A percentile compares a stretch with the other conserved stretches of the same genome.
Conservation (phyloP, 2,888 invertebrate species). For the Ommatoiulus sabulosus region DNA sequence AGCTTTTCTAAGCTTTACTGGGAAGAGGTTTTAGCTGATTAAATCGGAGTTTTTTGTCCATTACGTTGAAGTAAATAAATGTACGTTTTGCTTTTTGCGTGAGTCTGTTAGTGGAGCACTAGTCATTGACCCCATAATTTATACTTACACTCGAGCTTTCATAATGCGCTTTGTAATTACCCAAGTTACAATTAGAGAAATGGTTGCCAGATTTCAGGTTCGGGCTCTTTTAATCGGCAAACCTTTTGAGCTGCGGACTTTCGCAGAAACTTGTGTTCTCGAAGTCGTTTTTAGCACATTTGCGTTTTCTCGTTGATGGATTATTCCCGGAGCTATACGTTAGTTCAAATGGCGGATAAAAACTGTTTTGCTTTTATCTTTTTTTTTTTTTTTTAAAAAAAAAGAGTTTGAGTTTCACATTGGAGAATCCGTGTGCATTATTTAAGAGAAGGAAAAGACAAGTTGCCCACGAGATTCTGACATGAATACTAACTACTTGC, state of each 20-base stretch:
- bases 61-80: constrained; percentile 3
- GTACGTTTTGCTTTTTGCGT: not conserved
- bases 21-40: constrained; percentile 22
- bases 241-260: not conserved
- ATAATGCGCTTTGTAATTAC: constrained; percentile 35
- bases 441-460: not conserved
- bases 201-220: constrained; percentile 19
- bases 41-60: constrained; percentile 15
- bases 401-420: not conserved
- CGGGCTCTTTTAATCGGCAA: not conserved
- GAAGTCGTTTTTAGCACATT: not conserved
- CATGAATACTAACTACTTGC: not conserved
- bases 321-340: not conserved
- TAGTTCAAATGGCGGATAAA: constrained; percentile 13
- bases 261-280: not conserved
- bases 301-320: constrained; percentile 12
- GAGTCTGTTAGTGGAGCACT: not conserved
- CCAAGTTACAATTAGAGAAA: constrained; percentile 16
- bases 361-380: not conserved
- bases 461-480: not conserved
- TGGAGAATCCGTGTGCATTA: not conserved
- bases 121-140: constrained; percentile 31
- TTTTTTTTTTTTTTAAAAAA: not conserved
- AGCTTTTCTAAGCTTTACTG: not conserved
- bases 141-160: not conserved